Conservation (phyloP, 2,888 invertebrate genomes). For the Leucozona laternaria region DNA sequence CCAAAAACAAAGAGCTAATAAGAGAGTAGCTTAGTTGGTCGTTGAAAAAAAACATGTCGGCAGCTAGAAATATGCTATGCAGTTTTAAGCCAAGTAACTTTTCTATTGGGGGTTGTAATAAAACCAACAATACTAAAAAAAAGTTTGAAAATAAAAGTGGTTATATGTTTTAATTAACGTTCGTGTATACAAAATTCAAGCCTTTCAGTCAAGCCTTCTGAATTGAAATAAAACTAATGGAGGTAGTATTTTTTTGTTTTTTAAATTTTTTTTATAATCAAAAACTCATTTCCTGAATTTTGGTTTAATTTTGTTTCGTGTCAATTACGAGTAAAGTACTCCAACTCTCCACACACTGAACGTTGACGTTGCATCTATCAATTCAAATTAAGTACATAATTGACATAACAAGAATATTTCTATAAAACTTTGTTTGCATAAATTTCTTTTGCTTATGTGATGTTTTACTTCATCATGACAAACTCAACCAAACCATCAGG, state of each 20-base stretch:
- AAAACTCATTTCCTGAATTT: not conserved
- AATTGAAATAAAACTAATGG: not conserved
- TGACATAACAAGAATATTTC: slow-evolving; percentile 6
- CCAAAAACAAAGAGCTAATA: too few relatives aligned
- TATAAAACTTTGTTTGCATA: slow-evolving; percentile 22
- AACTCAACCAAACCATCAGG: not conserved
- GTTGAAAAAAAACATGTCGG: too few relatives aligned
- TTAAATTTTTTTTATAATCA: not conserved
- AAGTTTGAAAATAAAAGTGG: too few relatives aligned
- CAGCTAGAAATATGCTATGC: too few relatives aligned
- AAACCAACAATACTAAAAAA: too few relatives aligned
- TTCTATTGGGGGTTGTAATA: too few relatives aligned
- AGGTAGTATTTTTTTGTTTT: not conserved
- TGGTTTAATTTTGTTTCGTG: slow-evolving; percentile 11
- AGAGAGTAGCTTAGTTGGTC: too few relatives aligned
- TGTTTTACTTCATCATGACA: not conserved
- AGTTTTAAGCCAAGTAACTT: too few relatives aligned
- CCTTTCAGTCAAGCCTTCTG: not conserved
- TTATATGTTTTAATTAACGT: too few relatives aligned
- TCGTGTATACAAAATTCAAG: not conserved
- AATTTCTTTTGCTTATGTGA: not conserved
- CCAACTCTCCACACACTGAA: not conserved
- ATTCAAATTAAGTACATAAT: slow-evolving; percentile 17
- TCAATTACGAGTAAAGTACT: not conserved
- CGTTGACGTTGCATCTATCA: not conserved